Evolutionary conservation across 2,888 invertebrate genomes (phyloP).

Genomic region (Sinohyriopsis cumingii): DNA sequence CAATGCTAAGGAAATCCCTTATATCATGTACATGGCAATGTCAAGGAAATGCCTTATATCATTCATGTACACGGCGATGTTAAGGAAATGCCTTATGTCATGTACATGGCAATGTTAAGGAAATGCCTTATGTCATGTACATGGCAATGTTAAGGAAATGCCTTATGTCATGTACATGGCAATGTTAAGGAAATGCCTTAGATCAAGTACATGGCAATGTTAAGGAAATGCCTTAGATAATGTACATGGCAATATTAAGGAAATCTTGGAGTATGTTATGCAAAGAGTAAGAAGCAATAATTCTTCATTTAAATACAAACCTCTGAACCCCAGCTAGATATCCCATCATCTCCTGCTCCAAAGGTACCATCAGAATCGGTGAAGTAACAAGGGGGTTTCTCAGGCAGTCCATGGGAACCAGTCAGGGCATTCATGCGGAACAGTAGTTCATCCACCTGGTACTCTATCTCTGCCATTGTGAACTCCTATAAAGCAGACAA

Average conservation of each 20-base stretch:
- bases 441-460: constrained; percentile 71
- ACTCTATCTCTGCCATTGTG: constrained; percentile 71
- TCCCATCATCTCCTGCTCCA: constrained; percentile 64
- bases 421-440: constrained; percentile 70
- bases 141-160: too few species aligned
- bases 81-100: not conserved
- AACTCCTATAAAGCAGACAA: constrained; percentile 59
- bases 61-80: too few species aligned
- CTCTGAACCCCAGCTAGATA: constrained; percentile 66
- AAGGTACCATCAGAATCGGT: constrained; percentile 68
- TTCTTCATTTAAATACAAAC: constrained; percentile 23
- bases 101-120: not conserved
- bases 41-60: too few species aligned
- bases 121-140: too few species aligned
- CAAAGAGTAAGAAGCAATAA: not conserved
- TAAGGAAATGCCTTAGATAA: too few species aligned
- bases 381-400: constrained; percentile 65
- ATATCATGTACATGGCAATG: too few species aligned
- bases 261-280: not conserved
- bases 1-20: too few species aligned
- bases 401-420: constrained; percentile 65
- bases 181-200: too few species aligned
- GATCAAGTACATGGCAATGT: too few species aligned
- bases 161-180: too few species aligned
- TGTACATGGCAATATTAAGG: too few species aligned